phyloP scores from a whole-genome alignment of 2,797 vertebrate species.

The Syngnathus acus region DNA sequence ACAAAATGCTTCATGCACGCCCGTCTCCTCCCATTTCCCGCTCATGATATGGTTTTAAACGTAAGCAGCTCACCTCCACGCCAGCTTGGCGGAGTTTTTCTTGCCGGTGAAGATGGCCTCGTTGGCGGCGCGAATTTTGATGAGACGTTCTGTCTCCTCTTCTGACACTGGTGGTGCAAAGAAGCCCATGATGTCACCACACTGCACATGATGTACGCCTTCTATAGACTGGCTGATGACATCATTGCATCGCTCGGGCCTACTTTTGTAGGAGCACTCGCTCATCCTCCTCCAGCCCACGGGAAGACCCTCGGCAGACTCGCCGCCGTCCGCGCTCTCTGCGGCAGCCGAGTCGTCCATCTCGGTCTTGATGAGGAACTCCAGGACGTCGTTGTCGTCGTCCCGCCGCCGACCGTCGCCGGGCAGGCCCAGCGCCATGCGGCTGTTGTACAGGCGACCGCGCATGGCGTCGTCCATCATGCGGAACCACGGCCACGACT shows the following conservation, averaged over 20 bases:
- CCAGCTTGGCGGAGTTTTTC: slow-evolving; percentile 71
- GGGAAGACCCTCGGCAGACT: slow-evolving; percentile 34
- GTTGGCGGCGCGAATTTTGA: slow-evolving; percentile 66
- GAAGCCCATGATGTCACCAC: not conserved
- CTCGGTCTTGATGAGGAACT: slow-evolving; percentile 71
- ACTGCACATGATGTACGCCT: too few species aligned
- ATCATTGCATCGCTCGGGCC: not conserved
- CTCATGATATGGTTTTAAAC: not conserved
- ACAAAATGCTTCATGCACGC: too few species aligned
- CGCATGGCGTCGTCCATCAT: slow-evolving; percentile 69
- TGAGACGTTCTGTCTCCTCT: slow-evolving; percentile 66
- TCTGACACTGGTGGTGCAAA: slow-evolving; percentile 51
- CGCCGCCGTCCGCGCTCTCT: slow-evolving; percentile 16
- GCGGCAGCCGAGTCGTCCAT: slow-evolving; percentile 58
- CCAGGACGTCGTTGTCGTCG: slow-evolving; percentile 63
- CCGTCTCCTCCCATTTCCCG: too few species aligned
- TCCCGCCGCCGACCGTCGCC: slow-evolving; percentile 17
- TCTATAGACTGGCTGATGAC: not conserved
- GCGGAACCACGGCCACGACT: slow-evolving; percentile 69
- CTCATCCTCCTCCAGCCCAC: slow-evolving; percentile 67
- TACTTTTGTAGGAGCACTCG: slow-evolving; percentile 67
- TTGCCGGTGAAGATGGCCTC: slow-evolving; percentile 68
- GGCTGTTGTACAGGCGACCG: slow-evolving; percentile 61
- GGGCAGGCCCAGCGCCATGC: slow-evolving; percentile 46
- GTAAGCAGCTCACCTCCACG: slow-evolving; percentile 64